Evolutionary conservation across 2,888 invertebrate genomes (phyloP), one percentile per base, ranked within the genome.

Genomic region (Hirtodrosophila cameraria): DNA sequence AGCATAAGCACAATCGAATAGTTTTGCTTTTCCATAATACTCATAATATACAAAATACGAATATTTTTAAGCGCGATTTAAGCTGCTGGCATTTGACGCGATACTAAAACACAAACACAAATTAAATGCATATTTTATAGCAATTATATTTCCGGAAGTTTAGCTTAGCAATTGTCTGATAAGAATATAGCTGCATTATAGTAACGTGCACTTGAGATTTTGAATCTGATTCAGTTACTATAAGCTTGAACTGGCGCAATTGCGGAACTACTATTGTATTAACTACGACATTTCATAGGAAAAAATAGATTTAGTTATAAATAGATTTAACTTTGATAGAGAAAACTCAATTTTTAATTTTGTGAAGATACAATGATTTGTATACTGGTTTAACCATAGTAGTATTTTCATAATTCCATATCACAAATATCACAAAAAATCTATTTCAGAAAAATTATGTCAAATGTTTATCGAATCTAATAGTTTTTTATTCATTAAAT

Each of bases 61-160:
- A 13, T 23, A 30, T 23, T 11, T 18, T 27, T 16, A 20, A 15
- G 42, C 35, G 20, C 45, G 13, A 12, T 15, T 33, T 49, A 15
- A 50, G 5, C 11, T 15, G 11, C 18, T 35, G 41, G 7, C 41
- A 33, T 30, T 46, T 35, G 13, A 11, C 5, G n/a, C 31, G n/a
- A 67, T 61, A 67, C 67, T 69, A 30, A 63, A 30, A 3, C 8
- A 16, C 5, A 53, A 28, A 6, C 13, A 46, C 16, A 36, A 43
- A 49, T 11, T 30, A 33, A 42, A 58, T 58, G 36, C 39, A 20
- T 53, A 30, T 45, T 72, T 55, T 49, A 72, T 57, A 43, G 42
- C 23, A 30, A 31, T 2, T 33, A 16, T 27, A 30, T 39, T 39
- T 62, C 58, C 67, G 71, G 71, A 71, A 71, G 68, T 38, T 18